Evolutionary conservation across 2,888 invertebrate genomes (phyloP), one percentile per base, ranked within the genome.

Genomic region (Nemapogon koenigi): DNA sequence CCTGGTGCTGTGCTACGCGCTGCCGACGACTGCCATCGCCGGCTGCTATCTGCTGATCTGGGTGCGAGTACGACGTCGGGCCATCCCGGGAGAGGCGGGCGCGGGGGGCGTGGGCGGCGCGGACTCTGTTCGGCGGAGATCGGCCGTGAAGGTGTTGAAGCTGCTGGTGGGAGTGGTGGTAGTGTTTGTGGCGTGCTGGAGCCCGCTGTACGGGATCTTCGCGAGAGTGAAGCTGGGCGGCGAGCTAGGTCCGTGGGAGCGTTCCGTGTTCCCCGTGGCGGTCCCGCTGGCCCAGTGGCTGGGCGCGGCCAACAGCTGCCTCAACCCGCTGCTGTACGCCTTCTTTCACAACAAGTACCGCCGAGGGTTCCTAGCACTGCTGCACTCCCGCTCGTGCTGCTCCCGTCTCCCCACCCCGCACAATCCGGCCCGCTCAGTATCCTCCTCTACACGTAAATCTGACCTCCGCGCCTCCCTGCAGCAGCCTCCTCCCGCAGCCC

Each of bases 291-390:
- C 92, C 3, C 95, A 93, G 62, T 94, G 92, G 93, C 76, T 97
- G 32, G 96, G 96, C 2, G 88, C 94, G 0, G 93, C 94, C 13
- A 97, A 97, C 67, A 94, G 94, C 14, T 95, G 95, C 81, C 94
- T 96, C 57, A 97, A 97, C 68, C 96, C 96, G 1, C 89, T 97
- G 44, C 81, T 97, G 40, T 95, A 96, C 65, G 94, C 94, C 2
- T 95, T 94, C 73, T 94, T 96, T 73, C 96, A 96, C 69, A 92
- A 92, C 62, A 95, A 96, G 64, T 97, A 91, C 66, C 82, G 95
- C 10, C 85, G 89, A 42, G 95, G 95, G 3, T 96, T 97, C 63
- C 86, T 90, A 28, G 93, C 92, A 13, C 92, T 94, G 45, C 82
- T 94, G 30, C 89, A 90, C 65, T 92, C 91, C 49, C 83, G 91